Percentiles rank a stretch among this genome's conserved stretches.
Conservation (phyloP, 1,140 invertebrate species). For the Radopholus similis region DNA sequence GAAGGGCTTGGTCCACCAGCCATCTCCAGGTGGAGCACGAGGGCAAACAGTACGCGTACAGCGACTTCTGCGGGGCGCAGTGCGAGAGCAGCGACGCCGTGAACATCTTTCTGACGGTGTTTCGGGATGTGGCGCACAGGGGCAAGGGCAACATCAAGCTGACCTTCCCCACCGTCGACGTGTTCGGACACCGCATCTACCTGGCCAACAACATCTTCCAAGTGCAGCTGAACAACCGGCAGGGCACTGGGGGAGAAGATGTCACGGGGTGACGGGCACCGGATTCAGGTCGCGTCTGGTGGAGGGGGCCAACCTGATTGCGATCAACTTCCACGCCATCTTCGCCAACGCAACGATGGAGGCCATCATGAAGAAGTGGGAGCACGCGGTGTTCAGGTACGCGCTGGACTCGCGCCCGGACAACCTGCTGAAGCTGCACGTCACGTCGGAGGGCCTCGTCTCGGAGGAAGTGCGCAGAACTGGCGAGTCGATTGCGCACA, state of each 20-base stretch:
- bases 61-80: slow-evolving; percentile 58
- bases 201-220: slow-evolving; percentile 58
- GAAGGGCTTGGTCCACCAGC: neutral
- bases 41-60: slow-evolving; percentile 48
- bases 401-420: slow-evolving; percentile 43
- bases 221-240: slow-evolving; percentile 53
- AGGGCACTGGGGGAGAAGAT: neutral
- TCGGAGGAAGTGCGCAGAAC: slow-evolving; percentile 58
- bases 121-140: slow-evolving; percentile 48
- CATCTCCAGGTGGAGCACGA: slow-evolving; percentile 39
- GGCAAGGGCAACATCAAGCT: slow-evolving; percentile 54
- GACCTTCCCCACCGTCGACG: slow-evolving; percentile 57
- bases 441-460: slow-evolving; percentile 55
- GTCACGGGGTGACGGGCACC: neutral
- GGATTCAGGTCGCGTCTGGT: slow-evolving; percentile 49
- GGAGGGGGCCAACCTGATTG: slow-evolving; percentile 46
- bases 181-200: slow-evolving; percentile 55
- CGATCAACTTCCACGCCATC: slow-evolving; percentile 59
- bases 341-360: slow-evolving; percentile 47
- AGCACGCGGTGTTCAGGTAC: slow-evolving; percentile 54
- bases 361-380: slow-evolving; percentile 57
- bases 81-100: slow-evolving; percentile 58
- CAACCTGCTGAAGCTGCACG: slow-evolving; percentile 46
- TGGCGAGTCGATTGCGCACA: slow-evolving; percentile 24
- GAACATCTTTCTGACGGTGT: slow-evolving; percentile 55